Base-by-base conservation (phyloP, 2,888 invertebrate species). In the Thera obeliscata region DNA sequence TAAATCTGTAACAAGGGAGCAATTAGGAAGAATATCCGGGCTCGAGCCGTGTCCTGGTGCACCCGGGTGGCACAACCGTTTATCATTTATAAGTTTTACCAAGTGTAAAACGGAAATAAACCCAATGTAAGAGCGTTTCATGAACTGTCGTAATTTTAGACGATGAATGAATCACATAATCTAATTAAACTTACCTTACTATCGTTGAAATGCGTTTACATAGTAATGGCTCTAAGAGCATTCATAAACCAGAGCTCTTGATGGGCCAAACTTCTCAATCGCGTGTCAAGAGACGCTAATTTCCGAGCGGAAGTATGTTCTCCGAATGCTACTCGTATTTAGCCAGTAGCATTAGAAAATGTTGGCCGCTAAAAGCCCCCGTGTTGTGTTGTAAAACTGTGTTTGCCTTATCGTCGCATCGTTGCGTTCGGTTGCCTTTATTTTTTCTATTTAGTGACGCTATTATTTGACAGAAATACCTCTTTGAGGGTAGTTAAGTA, bases 221-320 rank as follows among this genome's bases (percentile, higher is more conserved):
- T 61, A 46, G 43, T 46, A 55, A 61, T 54, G n/a, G 43, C 2
- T 54, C 43, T 5, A 8, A 43, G 11, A 6, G 61, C 60, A 60
- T 61, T 9, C 11, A n/a, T 58, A 43, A 52, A 33, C 36, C 11
- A 36, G 41, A 9, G 36, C n/a, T 35, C 35, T 52, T 6, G 56
- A 48, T 55, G 54, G 63, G 38, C 54, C 60, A 60, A 60, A 68
- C 58, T 64, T 56, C 60, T 59, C 50, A 52, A 71, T 74, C 58
- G 74, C 74, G 74, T 74, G 72, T 64, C 68, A 71, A 72, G 61
- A 49, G 69, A 68, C 66, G 64, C 68, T 74, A 71, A 74, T 71
- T 67, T 64, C 64, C 55, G 4, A 54, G 52, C 57, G 71, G 68
- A 70, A 71, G 54, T 67, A 56, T 66, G 60, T 63, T 66, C 64